phyloP scores from a whole-genome alignment of 2,888 invertebrate species.

The Seira sanloemensis region DNA sequence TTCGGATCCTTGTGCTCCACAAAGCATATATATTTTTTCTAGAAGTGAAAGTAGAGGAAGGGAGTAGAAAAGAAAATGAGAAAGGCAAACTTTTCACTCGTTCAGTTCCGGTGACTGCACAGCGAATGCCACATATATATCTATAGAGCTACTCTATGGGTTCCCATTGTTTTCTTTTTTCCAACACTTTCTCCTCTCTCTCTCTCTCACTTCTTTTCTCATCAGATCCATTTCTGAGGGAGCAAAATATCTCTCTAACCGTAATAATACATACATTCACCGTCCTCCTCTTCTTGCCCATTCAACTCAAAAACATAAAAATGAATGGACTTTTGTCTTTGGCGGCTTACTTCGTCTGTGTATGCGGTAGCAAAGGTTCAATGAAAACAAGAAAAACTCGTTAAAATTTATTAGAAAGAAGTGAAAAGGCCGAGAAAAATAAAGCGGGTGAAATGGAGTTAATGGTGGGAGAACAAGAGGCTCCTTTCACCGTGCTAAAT shows the following conservation, averaged over 20 bases:
- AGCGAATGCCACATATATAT: background rate
- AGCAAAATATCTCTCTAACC: background rate
- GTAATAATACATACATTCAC: background rate
- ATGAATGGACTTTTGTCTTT: constrained; percentile 44
- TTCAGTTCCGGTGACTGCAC: constrained; percentile 17
- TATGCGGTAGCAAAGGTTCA: background rate
- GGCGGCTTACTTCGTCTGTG: background rate
- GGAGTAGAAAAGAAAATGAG: background rate
- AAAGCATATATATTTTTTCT: background rate
- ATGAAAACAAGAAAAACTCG: constrained; percentile 48
- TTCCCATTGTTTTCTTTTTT: background rate
- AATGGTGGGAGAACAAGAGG: background rate
- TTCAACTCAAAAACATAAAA: constrained; percentile 42
- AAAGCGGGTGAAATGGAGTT: background rate
- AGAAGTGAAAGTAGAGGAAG: background rate
- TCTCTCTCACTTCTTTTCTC: background rate
- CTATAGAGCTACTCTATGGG: too few relatives aligned
- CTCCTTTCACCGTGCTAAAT: too few relatives aligned
- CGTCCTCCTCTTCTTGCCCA: background rate
- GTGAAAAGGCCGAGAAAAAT: background rate
- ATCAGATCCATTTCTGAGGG: background rate
- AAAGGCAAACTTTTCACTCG: constrained; percentile 18
- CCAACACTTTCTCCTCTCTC: background rate
- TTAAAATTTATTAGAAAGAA: constrained; percentile 18
- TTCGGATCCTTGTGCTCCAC: background rate